Evolutionary conservation across 2,888 invertebrate genomes (phyloP), one percentile per base, ranked within the genome.

Genomic region (Meghimatium bilineatum): DNA sequence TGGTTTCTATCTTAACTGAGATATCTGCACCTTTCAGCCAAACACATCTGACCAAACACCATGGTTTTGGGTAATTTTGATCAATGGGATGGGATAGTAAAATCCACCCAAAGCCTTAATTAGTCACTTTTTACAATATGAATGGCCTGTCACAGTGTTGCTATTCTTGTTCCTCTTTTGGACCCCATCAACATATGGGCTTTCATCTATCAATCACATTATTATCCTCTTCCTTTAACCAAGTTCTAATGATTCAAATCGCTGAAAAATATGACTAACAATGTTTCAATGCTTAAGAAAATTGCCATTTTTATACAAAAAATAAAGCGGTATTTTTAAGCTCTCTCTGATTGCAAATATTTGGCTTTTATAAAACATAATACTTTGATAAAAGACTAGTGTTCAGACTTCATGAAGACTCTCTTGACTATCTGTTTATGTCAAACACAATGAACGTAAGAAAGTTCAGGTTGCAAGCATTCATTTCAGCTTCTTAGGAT

Each of bases 401-500:
- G 8, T 29, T 8, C n/a, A 5, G 29, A 6, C 6, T 66, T 1
- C 12, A 1, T 14, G 32, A 1, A 32, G 66, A 14, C 12, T 17
- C 32, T 12, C 29, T 72, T 72, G n/a, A 49, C 12, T 12, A 44
- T 29, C 49, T n/a, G 44, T 72, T 44, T n/a, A 29, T 8, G 10
- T 38, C n/a, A 20, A 69, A 20, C 36, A 69, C 36, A 72, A 44
- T 17, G n/a, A 29, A n/a, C 6, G 44, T 44, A 38, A 12, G 12
- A 10, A 52, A 12, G 10, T 1, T 14, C 74, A 52, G 74, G 72
- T n/a, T 1, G 12, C n/a, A 1, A 3, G 38, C 14, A 44, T 38
- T 74, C 38, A 80, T 60, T 17, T 74, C 1, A n/a, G 3, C 34
- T 82, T 82, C 56, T 67, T 77, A 3, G 44, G 76, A 2, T 23